Evolutionary conservation across 2,888 invertebrate species (phyloP).

Genomic region (Amphipyra berbera): DNA sequence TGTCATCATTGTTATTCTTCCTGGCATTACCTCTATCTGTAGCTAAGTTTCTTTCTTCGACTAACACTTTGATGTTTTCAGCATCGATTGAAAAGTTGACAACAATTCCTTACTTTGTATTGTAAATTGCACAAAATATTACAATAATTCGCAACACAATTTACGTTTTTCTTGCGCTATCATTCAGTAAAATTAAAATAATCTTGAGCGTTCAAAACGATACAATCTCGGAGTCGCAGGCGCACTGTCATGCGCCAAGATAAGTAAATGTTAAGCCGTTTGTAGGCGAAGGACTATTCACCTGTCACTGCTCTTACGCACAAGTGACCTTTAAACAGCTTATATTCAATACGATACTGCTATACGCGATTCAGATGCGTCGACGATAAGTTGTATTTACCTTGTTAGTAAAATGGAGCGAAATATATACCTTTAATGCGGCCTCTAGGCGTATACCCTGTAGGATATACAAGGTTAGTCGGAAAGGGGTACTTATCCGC

Average conservation of each 20-base stretch:
- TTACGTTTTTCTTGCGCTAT: not conserved
- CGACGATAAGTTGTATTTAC: conserved; percentile 23
- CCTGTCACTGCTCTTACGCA: conserved; percentile 47
- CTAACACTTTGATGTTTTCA: too few relatives aligned
- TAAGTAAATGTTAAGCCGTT: conserved; percentile 43
- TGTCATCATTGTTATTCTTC: too few relatives aligned
- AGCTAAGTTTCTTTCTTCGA: too few relatives aligned
- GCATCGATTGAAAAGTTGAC: too few relatives aligned
- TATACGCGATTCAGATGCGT: conserved; percentile 19
- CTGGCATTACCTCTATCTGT: too few relatives aligned
- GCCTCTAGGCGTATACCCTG: not conserved
- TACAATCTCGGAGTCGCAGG: conserved; percentile 37
- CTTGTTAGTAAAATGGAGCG: conserved; percentile 37
- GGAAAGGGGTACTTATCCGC: too few relatives aligned
- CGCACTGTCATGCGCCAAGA: conserved; percentile 20
- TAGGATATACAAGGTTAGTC: too few relatives aligned
- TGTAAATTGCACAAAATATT: not conserved
- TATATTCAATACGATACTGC: conserved; percentile 33
- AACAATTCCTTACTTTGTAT: not conserved
- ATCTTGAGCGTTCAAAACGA: conserved; percentile 37
- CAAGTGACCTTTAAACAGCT: conserved; percentile 43
- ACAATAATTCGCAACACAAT: not conserved
- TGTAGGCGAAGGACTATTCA: conserved; percentile 55
- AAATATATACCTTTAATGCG: not conserved
- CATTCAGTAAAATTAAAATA: conserved; percentile 21